Evolutionary conservation across 1,140 invertebrate species (phyloP).

Genomic region (Pentalonia nigronervosa): DNA sequence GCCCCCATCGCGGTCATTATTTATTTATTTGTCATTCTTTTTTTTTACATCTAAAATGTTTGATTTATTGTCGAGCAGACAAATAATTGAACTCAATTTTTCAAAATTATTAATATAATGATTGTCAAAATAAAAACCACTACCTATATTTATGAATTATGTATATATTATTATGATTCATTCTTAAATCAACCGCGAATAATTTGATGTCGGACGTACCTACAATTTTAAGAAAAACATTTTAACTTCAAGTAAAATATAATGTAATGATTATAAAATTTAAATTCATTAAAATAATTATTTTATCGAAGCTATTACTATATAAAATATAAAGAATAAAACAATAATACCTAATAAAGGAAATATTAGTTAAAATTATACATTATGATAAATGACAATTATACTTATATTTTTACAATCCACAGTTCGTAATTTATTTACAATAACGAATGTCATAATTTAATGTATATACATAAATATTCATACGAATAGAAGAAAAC

Average conservation of each 20-base stretch:
- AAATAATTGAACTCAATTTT: not conserved
- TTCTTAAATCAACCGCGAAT: not conserved
- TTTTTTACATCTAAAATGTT: not conserved
- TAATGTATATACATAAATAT: not conserved
- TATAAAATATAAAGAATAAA: not conserved
- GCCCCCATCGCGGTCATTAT: not conserved
- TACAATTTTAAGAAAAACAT: not conserved
- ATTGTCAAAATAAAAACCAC: not conserved
- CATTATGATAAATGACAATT: not conserved
- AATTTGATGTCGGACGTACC: not conserved
- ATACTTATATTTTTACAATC: rapidly evolving
- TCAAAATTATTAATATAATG: not conserved
- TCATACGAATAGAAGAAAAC: not conserved
- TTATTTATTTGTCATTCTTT: not conserved
- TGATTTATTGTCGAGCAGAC: not conserved
- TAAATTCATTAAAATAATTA: not conserved
- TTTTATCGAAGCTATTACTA: not conserved
- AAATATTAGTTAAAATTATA: not conserved
- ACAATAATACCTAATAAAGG: not conserved
- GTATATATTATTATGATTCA: not conserved
- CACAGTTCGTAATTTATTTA: not conserved
- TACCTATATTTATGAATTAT: not conserved
- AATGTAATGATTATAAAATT: not conserved
- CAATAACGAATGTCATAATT: not conserved
- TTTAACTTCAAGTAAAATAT: not conserved